Evolutionary conservation across 2,888 invertebrate genomes (phyloP), one percentile per base, ranked within the genome.

Genomic region (Leucoptera coffeella): DNA sequence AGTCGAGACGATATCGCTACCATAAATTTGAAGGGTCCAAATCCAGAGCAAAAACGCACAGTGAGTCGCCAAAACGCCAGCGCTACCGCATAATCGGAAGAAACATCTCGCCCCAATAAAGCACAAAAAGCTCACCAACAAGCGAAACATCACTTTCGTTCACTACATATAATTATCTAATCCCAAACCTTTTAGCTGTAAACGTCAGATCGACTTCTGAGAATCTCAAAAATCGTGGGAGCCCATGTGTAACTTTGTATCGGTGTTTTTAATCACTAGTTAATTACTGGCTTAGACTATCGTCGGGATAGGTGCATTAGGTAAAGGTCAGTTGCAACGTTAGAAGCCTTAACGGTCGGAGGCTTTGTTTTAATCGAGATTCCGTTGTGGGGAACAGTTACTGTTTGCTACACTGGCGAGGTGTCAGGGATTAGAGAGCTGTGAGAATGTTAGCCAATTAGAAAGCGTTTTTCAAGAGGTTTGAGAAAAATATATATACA

Each of bases 121-220:
- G 43, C 46, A 39, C 46, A 48, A 42, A 33, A 36, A 35, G 35
- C 46, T 9, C 13, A 23, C 22, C 19, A 28, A 43, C 36, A 33
- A 38, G 41, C 41, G 38, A 43, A 43, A 50, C 52, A 54, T 53
- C 56, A 50, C 48, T 38, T 34, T 20, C 10, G 22, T 41, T 38
- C 49, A 45, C 54, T 56, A 54, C 55, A 40, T 60, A 49, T 67
- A 67, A 69, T 69, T 67, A 67, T 60, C 58, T 54, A 61, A 62
- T 67, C 67, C 46, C 61, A 65, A 69, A 69, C 65, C 67, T 69
- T 67, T 69, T 69, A 69, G 47, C 45, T 52, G 54, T 37, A 40
- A 41, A 56, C 42, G 40, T 45, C 41, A 49, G 41, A 54, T 51
- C 55, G 45, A 56, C 50, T 67, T 67, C 62, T 58, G 42, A 67